phyloP scores from a whole-genome alignment of 2,113 vertebrate genomes.

The Motacilla tschutschensis region DNA sequence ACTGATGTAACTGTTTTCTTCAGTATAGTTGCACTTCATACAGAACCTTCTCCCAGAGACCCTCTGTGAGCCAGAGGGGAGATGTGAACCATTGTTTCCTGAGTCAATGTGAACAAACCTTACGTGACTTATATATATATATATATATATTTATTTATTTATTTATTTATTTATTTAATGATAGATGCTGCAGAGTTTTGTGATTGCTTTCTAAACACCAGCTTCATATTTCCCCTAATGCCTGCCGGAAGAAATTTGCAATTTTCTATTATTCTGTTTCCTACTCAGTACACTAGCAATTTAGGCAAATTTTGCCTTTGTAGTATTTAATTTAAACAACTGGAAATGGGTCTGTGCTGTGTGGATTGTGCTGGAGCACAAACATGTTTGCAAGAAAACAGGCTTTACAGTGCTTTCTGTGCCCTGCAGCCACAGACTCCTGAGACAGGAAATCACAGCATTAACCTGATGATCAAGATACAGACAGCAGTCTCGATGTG shows the following conservation, averaged over 20 bases:
- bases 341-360: background rate
- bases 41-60: background rate
- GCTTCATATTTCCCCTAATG: background rate
- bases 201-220: slow-evolving; percentile 1
- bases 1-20: slow-evolving; percentile 17
- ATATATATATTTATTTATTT: background rate
- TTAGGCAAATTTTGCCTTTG: background rate
- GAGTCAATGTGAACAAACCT: background rate
- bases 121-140: background rate
- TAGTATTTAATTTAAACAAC: slow-evolving; percentile 13
- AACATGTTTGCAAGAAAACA: background rate
- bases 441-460: background rate
- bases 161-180: background rate
- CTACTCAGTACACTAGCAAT: background rate
- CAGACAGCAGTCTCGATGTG: background rate
- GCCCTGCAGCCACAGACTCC: slow-evolving; percentile 5
- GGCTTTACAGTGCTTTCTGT: background rate
- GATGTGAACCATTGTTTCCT: background rate
- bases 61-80: background rate
- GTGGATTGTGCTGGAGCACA: background rate
- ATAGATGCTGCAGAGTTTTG: background rate
- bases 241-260: background rate
- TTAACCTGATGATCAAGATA: background rate
- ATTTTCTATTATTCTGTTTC: slow-evolving; percentile 16
- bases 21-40: background rate